Conservation (phyloP, 2,888 invertebrate species). For the Ophion slaviceki region DNA sequence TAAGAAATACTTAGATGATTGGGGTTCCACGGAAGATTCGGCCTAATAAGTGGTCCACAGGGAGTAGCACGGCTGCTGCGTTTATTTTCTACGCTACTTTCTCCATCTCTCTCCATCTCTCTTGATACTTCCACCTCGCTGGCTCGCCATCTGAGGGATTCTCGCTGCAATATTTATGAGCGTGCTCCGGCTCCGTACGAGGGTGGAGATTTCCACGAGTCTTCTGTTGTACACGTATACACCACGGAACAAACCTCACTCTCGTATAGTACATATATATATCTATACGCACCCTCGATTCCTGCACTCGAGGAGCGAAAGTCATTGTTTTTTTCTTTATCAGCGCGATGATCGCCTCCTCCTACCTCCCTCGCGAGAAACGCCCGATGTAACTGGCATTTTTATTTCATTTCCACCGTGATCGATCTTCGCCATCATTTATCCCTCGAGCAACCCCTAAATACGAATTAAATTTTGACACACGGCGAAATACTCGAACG, state of each 20-base stretch:
- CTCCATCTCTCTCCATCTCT: not conserved
- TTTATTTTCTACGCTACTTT: conserved; percentile 24
- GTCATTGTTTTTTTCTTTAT: conserved; percentile 52
- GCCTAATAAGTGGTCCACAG: conserved; percentile 81
- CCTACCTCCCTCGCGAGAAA: conserved; percentile 25
- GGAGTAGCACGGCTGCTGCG: conserved; percentile 75
- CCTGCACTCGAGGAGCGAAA: conserved; percentile 1
- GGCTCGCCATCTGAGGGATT: conserved; percentile 58
- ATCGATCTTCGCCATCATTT: conserved; percentile 55
- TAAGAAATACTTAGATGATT: conserved; percentile 82
- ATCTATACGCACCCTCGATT: conserved; percentile 46
- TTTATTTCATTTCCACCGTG: conserved; percentile 52
- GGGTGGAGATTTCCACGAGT: conserved; percentile 76
- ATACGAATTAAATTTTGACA: conserved; percentile 63
- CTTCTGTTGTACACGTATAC: not conserved
- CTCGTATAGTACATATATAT: not conserved
- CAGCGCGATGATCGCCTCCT: conserved; percentile 55
- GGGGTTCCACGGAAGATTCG: conserved; percentile 78
- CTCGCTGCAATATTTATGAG: conserved; percentile 81
- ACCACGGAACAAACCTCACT: not conserved
- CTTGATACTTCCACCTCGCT: conserved; percentile 22
- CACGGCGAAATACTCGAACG: conserved; percentile 36
- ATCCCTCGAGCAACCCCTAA: conserved; percentile 45
- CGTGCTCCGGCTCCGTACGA: conserved; percentile 76
- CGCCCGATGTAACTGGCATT: conserved; percentile 36